Base-by-base conservation (phyloP, 2,888 invertebrate genomes). In the Mythimna impura region DNA sequence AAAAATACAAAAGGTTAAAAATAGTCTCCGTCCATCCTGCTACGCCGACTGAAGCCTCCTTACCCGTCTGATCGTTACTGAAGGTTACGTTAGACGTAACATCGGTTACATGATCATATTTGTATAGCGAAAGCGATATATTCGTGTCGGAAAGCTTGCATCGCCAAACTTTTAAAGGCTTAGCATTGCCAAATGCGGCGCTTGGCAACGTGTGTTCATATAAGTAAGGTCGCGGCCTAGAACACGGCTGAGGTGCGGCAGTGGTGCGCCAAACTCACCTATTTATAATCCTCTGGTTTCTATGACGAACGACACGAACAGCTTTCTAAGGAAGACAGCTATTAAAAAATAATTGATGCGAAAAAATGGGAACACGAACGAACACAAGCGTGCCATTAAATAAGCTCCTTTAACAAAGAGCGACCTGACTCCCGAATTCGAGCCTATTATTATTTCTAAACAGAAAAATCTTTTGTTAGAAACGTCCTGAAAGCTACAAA, bases 171-270 rank as follows among this genome's bases (percentile, higher is more conserved):
- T 79, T 70, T 74, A 73, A 76, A 80, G 64, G 74, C 74, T 71
- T 67, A 66, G 74, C 81, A 72, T 80, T 81, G 87, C 82, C 79
- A 87, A 86, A 81, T 78, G 68, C 61, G 73, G 79, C 70, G 60
- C 78, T 83, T 85, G 80, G 85, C 83, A 87, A 74, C 80, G 82
- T 70, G 65, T 71, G 70, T 64, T 50, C 17, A 6, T 20, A 20
- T 20, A 20, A 43, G 58, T 86, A 82, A 87, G 87, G 87, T 83
- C 87, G 68, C 74, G 87, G 76, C 86, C 86, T 81, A 87, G 73
- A 87, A 82, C 78, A 77, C 71, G 61, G 68, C 70, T 50, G 75
- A 81, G 85, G 86, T 85, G 85, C 85, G 86, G 73, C 75, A 79
- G 17, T 71, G 74, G 78, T 86, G 85, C 85, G 85, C 81, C 78